A percentile compares a stretch with the other conserved stretches of the same genome.
Evolutionary conservation across 2,888 invertebrate species (phyloP).

Genomic region (Ennomos quercinarius): DNA sequence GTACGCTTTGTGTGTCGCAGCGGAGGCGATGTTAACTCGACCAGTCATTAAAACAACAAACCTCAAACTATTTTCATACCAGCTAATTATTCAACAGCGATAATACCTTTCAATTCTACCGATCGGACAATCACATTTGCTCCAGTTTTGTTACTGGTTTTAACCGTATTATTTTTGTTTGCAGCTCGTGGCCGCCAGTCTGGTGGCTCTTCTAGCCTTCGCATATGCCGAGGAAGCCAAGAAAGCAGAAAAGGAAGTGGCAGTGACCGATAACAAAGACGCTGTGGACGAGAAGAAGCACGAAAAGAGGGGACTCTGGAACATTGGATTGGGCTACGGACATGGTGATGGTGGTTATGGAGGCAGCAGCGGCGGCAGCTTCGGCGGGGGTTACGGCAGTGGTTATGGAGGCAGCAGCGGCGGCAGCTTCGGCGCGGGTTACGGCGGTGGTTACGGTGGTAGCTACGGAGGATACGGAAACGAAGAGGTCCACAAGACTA

Average conservation of each 20-base stretch:
- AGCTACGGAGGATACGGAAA: conserved; percentile 63
- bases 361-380: conserved; percentile 47
- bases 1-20: conserved; percentile 53
- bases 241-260: conserved; percentile 85
- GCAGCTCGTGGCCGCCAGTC: conserved; percentile 86
- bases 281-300: conserved; percentile 88
- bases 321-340: conserved; percentile 82
- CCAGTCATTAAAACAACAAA: conserved; percentile 55
- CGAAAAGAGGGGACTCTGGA: conserved; percentile 90
- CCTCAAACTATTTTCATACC: conserved; percentile 52
- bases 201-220: conserved; percentile 87
- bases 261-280: conserved; percentile 83
- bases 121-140: conserved; percentile 48
- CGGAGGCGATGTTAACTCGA: conserved; percentile 53
- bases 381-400: conserved; percentile 52
- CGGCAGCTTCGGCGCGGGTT: conserved; percentile 45
- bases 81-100: conserved; percentile 59
- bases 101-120: conserved; percentile 56
- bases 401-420: conserved; percentile 51
- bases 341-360: conserved; percentile 55
- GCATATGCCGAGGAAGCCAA: conserved; percentile 86
- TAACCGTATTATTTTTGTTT: conserved; percentile 46
- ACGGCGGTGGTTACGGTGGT: conserved; percentile 64
- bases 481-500: conserved; percentile 87
- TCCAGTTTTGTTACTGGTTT: conserved; percentile 38